These are phyloP conservation scores for Ceraclea dissimilis DNA, from an alignment of 2,888 invertebrate species.

Conservation along the genomic window DNA sequence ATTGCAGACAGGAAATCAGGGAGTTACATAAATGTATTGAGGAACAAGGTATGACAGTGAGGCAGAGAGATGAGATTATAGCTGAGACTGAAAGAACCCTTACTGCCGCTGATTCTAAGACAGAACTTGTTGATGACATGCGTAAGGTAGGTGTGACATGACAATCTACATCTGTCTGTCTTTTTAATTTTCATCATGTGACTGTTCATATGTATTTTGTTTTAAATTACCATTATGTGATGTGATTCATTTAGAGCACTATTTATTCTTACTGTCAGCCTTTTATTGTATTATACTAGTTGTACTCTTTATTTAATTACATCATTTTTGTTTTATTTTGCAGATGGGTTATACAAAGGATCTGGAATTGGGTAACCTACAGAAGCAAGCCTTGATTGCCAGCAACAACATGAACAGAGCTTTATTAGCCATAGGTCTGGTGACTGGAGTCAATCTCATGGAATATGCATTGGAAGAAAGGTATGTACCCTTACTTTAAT, in stretches of 20 bases:
- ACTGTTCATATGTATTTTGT: no score
- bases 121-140: constrained; percentile 8
- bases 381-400: constrained; percentile 38
- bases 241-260: no score
- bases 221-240: no score
- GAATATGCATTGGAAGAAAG: constrained; percentile 18
- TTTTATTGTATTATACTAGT: neutral
- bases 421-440: constrained; percentile 36
- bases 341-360: constrained; percentile 40
- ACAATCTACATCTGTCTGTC: no score
- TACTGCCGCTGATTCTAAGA: constrained; percentile 13
- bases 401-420: constrained; percentile 41
- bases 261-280: no score
- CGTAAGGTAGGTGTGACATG: constrained; percentile 15
- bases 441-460: constrained; percentile 20
- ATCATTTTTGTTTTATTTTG: neutral
- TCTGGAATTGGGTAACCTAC: constrained; percentile 40
- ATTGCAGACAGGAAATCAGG: constrained; percentile 4
- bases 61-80: constrained; percentile 10
- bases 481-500: constrained; percentile 1
- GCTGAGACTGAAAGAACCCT: constrained; percentile 8
- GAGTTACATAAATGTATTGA: constrained; percentile 1
- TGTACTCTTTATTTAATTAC: neutral
- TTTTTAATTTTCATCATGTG: no score
- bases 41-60: constrained; percentile 13